phyloP scores from a whole-genome alignment of 2,113 vertebrate species.

The Clupea harengus region DNA sequence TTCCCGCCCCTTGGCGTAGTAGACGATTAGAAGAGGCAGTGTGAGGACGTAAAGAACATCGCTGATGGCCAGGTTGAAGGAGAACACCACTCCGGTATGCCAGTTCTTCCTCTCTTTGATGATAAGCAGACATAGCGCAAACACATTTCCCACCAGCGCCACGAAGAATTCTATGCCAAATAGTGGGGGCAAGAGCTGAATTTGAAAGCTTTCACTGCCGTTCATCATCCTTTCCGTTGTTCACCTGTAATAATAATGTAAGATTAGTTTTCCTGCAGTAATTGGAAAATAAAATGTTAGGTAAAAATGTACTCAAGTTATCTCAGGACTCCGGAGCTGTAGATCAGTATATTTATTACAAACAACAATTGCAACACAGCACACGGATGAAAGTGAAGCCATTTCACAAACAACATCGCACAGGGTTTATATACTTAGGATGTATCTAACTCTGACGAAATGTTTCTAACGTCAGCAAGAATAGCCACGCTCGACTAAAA shows the following conservation, averaged over 20 bases:
- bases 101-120: conserved; percentile 63
- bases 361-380: too few relatives aligned
- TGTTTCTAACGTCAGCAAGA: too few relatives aligned
- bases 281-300: background rate
- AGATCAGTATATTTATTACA: too few relatives aligned
- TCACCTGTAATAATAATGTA: conserved; percentile 25
- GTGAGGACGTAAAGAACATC: conserved; percentile 77
- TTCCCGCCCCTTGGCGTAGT: conserved; percentile 61
- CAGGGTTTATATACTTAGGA: too few relatives aligned
- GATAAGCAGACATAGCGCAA: conserved; percentile 67
- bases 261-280: background rate
- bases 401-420: too few relatives aligned
- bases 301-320: too few relatives aligned
- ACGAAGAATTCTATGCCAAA: conserved; percentile 63
- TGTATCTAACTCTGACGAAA: too few relatives aligned
- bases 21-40: conserved; percentile 69
- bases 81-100: conserved; percentile 73
- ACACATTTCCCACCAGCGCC: conserved; percentile 64
- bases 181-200: conserved; percentile 54
- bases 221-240: conserved; percentile 24
- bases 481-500: too few relatives aligned
- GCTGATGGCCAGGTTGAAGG: conserved; percentile 76
- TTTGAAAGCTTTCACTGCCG: conserved; percentile 45
- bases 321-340: too few relatives aligned
- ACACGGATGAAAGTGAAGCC: too few relatives aligned